A percentile compares a stretch with the other conserved stretches of the same genome.
Evolutionary conservation across 2,113 vertebrate genomes (phyloP).

Genomic region (Callionymus lyra): DNA sequence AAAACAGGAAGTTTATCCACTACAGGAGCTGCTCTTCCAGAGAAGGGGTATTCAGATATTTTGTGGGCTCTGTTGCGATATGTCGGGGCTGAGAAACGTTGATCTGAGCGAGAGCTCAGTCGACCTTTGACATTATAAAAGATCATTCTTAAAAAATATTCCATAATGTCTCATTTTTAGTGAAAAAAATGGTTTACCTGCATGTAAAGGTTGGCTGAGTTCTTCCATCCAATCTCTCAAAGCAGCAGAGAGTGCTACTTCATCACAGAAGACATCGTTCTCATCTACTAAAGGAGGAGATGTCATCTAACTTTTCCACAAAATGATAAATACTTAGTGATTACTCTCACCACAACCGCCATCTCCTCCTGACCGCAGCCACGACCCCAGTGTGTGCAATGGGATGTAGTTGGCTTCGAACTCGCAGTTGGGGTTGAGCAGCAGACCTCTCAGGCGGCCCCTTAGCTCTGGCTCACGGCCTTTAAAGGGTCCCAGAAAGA

Average conservation of each 20-base stretch:
- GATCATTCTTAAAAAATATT: neutral
- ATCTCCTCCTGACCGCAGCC: conserved; percentile 60
- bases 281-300: conserved; percentile 39
- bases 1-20: conserved; percentile 48
- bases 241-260: conserved; percentile 67
- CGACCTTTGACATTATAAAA: conserved; percentile 42
- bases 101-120: conserved; percentile 47
- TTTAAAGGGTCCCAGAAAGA: conserved; percentile 81
- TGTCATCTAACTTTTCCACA: neutral
- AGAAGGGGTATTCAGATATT: conserved; percentile 31
- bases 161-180: neutral
- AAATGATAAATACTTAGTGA: neutral
- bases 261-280: conserved; percentile 64
- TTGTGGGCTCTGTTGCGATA: conserved; percentile 48
- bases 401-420: conserved; percentile 84
- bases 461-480: conserved; percentile 67
- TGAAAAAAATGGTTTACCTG: conserved; percentile 51
- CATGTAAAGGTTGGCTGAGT: conserved; percentile 68
- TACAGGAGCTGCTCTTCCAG: conserved; percentile 20
- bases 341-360: conserved; percentile 45
- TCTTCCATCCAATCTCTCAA: conserved; percentile 76
- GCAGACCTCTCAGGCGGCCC: conserved; percentile 63
- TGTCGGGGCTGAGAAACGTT: conserved; percentile 29
- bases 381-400: conserved; percentile 72
- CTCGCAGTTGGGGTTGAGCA: conserved; percentile 83